phyloP scores from a whole-genome alignment of 2,888 invertebrate genomes.

The Nymphalis urticae region DNA sequence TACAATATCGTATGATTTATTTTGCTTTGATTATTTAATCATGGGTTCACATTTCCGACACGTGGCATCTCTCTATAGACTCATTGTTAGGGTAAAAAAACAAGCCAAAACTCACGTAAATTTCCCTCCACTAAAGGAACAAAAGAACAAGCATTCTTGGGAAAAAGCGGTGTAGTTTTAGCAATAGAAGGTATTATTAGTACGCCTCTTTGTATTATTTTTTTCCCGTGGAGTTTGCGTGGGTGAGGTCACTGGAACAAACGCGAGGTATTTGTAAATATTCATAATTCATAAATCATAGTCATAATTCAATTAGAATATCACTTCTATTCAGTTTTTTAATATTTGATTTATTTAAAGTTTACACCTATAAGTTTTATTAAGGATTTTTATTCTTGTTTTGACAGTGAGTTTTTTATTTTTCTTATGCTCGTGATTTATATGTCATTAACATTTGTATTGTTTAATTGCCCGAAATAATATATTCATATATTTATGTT shows the following conservation, averaged over 20 bases:
- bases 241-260: conserved; percentile 23
- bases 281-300: background rate
- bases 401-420: too few species aligned
- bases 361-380: too few species aligned
- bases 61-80: conserved; percentile 63
- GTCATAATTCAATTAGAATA: too few species aligned
- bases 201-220: conserved; percentile 47
- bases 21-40: conserved; percentile 34
- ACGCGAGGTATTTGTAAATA: background rate
- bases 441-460: too few species aligned
- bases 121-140: conserved; percentile 60
- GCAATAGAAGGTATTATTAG: conserved; percentile 55
- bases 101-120: conserved; percentile 67
- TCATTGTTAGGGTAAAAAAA: conserved; percentile 72
- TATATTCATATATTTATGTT: too few species aligned
- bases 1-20: conserved; percentile 9
- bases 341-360: too few species aligned
- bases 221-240: conserved; percentile 48
- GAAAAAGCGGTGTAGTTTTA: conserved; percentile 53
- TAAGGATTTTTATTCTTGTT: too few species aligned
- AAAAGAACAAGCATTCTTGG: conserved; percentile 61
- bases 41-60: conserved; percentile 48
- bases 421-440: too few species aligned
- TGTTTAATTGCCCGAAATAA: too few species aligned
- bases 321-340: too few species aligned